Conservation (phyloP, 2,888 invertebrate genomes). For the Acleris literana region DNA sequence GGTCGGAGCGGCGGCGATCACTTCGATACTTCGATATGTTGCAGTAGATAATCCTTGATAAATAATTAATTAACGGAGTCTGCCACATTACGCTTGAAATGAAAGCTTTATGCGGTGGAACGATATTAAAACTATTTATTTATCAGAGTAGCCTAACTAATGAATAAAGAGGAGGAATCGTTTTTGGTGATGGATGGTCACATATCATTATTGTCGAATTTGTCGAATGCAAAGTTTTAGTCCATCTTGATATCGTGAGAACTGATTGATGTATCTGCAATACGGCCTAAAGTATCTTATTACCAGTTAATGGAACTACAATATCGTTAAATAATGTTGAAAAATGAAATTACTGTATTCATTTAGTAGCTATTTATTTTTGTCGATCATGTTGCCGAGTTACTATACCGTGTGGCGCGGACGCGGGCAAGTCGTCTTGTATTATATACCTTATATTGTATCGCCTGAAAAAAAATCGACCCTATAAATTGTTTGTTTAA, state of each 20-base stretch:
- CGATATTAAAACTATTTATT: too few relatives aligned
- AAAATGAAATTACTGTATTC: neutral
- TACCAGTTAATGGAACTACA: neutral
- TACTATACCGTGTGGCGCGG: conserved; percentile 11
- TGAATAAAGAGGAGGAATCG: too few relatives aligned
- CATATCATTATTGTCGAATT: too few relatives aligned
- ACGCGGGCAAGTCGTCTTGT: conserved; percentile 9
- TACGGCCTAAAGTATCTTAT: too few relatives aligned
- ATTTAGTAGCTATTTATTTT: conserved; percentile 19
- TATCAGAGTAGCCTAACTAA: too few relatives aligned
- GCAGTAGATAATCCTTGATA: neutral
- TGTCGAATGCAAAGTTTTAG: too few relatives aligned
- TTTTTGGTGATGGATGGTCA: too few relatives aligned
- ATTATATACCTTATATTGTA: conserved; percentile 24
- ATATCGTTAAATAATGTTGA: neutral
- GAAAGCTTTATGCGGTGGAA: too few relatives aligned
- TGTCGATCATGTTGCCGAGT: conserved; percentile 23
- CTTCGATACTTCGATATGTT: neutral
- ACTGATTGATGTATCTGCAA: too few relatives aligned
- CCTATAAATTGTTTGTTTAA: conserved; percentile 17
- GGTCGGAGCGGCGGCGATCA: conserved; percentile 9
- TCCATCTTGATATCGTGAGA: too few relatives aligned
- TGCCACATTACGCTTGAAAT: too few relatives aligned
- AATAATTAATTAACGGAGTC: neutral
- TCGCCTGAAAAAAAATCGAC: conserved; percentile 24